Conservation (phyloP, 2,797 vertebrate species). For the Thamnophis elegans region DNA sequence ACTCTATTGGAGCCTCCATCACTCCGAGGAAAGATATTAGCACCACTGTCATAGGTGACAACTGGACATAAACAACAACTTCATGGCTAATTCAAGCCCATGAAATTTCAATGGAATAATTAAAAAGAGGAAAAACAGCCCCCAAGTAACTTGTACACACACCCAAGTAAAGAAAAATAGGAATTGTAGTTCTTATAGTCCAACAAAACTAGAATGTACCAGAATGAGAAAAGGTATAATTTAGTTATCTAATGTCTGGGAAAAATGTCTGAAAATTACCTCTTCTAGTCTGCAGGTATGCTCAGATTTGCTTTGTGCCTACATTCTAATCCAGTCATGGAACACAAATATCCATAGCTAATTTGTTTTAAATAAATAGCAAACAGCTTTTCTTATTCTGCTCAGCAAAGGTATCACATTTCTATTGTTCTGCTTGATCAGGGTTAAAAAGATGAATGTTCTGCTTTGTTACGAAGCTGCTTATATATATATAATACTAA, state of each 20-base stretch:
- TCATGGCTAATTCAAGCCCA: neutral
- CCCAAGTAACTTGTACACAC: neutral
- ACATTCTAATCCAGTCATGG: neutral
- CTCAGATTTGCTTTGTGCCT: neutral
- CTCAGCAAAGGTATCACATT: neutral
- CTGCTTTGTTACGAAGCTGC: neutral
- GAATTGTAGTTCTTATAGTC: neutral
- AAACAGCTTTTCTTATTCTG: neutral
- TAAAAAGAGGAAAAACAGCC: neutral
- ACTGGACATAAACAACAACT: neutral
- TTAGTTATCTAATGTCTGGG: neutral
- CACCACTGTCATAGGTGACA: neutral
- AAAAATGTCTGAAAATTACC: neutral
- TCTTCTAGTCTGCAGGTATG: neutral
- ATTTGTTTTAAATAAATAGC: neutral
- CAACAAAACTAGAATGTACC: neutral
- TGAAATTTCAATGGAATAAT: neutral
- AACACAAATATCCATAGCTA: neutral
- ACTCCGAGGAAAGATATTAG: neutral
- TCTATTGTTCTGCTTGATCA: neutral
- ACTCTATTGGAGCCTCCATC: neutral
- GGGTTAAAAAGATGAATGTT: neutral
- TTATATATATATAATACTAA: neutral
- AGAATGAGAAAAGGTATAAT: neutral
- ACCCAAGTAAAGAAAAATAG: neutral